Conservation (phyloP, 1,140 invertebrate genomes). For the Nasonia longicornis region DNA sequence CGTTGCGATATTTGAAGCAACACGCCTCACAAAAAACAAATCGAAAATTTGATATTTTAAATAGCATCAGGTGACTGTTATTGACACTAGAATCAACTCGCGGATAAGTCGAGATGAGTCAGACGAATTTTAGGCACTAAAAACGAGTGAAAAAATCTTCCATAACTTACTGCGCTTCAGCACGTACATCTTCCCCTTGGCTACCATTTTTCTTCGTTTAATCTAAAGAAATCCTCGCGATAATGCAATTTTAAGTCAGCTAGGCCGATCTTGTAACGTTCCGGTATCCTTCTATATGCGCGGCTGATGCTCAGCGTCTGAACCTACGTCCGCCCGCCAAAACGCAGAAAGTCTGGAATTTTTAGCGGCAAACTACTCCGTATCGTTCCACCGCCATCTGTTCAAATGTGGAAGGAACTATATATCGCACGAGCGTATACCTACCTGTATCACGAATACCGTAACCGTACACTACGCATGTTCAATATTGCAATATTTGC, state of each 20-base stretch:
- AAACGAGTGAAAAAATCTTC: slow-evolving; percentile 48
- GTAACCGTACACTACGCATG: too few species aligned
- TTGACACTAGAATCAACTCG: too few species aligned
- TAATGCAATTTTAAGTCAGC: not conserved
- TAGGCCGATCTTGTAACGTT: not conserved
- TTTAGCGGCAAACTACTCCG: not conserved
- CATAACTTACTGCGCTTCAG: slow-evolving; percentile 67
- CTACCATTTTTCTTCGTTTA: slow-evolving; percentile 41
- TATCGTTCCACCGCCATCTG: not conserved
- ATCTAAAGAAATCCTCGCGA: not conserved
- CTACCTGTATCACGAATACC: too few species aligned
- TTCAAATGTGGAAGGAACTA: not conserved
- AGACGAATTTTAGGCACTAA: not conserved
- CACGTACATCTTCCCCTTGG: slow-evolving; percentile 68
- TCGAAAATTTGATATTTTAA: not conserved
- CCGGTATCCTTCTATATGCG: not conserved
- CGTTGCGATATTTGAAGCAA: not conserved
- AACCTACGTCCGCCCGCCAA: not conserved
- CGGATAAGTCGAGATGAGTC: not conserved
- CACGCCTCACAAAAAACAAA: not conserved
- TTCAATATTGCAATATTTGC: too few species aligned
- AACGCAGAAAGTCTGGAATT: not conserved
- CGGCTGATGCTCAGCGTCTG: not conserved
- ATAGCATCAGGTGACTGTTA: not conserved
- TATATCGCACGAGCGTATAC: too few species aligned